phyloP scores from a whole-genome alignment of 2,797 vertebrate species.

The Coregonus suidteri region DNA sequence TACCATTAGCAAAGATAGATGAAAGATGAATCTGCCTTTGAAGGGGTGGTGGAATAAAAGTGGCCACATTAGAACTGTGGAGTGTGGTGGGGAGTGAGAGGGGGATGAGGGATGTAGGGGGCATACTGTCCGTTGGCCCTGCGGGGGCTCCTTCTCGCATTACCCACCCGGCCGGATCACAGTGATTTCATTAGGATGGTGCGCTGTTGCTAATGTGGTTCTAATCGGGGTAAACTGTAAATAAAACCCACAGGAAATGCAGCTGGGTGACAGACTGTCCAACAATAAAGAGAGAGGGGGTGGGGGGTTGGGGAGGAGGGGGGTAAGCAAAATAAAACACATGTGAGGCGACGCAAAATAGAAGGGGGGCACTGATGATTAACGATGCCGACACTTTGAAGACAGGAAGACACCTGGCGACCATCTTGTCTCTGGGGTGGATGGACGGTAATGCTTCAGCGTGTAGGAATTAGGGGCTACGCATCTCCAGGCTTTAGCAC shows the following conservation, averaged over 20 bases:
- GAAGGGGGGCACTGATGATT: slow-evolving; percentile 46
- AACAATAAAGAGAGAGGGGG: slow-evolving; percentile 51
- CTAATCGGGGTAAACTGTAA: slow-evolving; percentile 68
- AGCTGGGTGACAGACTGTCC: slow-evolving; percentile 73
- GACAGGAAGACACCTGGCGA: slow-evolving; percentile 77
- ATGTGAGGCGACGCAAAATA: slow-evolving; percentile 57
- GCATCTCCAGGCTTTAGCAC: slow-evolving; percentile 64
- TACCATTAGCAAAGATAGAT: slow-evolving; percentile 57
- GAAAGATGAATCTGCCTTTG: slow-evolving; percentile 56
- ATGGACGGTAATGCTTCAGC: slow-evolving; percentile 70
- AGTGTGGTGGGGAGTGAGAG: slow-evolving; percentile 51
- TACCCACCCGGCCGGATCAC: slow-evolving; percentile 44
- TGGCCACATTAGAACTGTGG: slow-evolving; percentile 54
- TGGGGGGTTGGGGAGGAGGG: slow-evolving; percentile 36
- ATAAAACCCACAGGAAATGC: slow-evolving; percentile 73
- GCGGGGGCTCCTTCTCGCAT: slow-evolving; percentile 3
- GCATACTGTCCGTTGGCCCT: neutral
- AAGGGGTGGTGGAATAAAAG: slow-evolving; percentile 54
- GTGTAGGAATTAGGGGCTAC: slow-evolving; percentile 66
- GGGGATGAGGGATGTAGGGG: slow-evolving; percentile 34
- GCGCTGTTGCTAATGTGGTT: slow-evolving; percentile 67
- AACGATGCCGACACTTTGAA: slow-evolving; percentile 74
- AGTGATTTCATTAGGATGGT: slow-evolving; percentile 67
- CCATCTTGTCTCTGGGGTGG: slow-evolving; percentile 73
- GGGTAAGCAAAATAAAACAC: slow-evolving; percentile 63